Evolutionary conservation across 2,113 vertebrate genomes (phyloP).

Genomic region (Pterocles gutturalis): DNA sequence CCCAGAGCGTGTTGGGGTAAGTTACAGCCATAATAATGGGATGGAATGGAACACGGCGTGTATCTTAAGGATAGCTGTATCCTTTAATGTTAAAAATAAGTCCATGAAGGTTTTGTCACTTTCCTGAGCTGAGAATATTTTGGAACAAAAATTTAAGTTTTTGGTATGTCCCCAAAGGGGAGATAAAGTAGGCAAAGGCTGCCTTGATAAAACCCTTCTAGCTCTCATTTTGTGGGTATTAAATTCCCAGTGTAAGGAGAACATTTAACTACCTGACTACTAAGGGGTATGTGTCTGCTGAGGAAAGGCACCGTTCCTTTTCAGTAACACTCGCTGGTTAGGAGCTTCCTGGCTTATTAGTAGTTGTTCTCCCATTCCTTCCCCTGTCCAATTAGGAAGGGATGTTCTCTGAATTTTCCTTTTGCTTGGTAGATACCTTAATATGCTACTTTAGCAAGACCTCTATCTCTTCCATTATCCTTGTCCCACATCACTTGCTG

Average conservation of each 20-base stretch:
- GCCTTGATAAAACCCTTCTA: background rate
- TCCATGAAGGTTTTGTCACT: background rate
- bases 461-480: background rate
- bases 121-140: background rate
- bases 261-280: background rate
- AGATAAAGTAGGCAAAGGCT: background rate
- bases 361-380: background rate
- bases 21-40: background rate
- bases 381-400: background rate
- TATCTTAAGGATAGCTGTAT: background rate
- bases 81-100: background rate
- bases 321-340: background rate
- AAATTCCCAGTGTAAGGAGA: background rate
- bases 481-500: background rate
- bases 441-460: background rate
- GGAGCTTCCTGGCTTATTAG: background rate
- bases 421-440: background rate
- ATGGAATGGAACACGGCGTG: background rate
- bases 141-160: background rate
- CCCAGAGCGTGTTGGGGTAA: slow-evolving; percentile 92
- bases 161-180: background rate
- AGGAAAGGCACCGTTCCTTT: background rate
- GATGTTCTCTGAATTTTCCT: background rate
- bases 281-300: background rate
- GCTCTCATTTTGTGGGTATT: background rate